These are phyloP conservation scores for Euphydryas editha DNA, from an alignment of 2,888 invertebrate species.

Conservation along the genomic window DNA sequence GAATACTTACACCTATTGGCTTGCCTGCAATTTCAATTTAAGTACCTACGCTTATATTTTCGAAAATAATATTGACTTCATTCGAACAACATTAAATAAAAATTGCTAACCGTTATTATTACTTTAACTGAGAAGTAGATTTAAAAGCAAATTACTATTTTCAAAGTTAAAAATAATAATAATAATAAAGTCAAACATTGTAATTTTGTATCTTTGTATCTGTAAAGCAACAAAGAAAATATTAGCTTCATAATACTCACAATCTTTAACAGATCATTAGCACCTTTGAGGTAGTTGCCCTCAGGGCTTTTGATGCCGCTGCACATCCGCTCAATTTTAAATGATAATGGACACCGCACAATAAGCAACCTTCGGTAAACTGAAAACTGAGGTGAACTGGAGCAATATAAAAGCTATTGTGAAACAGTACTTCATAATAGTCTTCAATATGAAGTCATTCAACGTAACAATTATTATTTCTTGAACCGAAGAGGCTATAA, in stretches of 20 bases:
- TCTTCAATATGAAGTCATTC: slow-evolving; percentile 6
- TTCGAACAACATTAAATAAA: too few species aligned
- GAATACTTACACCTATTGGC: slow-evolving; percentile 56
- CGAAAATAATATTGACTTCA: neutral
- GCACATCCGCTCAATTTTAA: slow-evolving; percentile 36
- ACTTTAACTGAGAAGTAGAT: neutral
- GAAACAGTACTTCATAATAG: slow-evolving; percentile 14
- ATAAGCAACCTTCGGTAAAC: slow-evolving; percentile 20
- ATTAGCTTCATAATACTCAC: slow-evolving; percentile 19
- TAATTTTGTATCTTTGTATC: neutral
- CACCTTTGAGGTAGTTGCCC: slow-evolving; percentile 31
- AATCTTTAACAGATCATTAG: slow-evolving; percentile 31
- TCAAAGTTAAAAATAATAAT: neutral
- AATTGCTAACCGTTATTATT: too few species aligned
- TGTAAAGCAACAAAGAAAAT: slow-evolving; percentile 17
- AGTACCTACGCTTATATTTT: slow-evolving; percentile 36
- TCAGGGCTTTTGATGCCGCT: slow-evolving; percentile 29
- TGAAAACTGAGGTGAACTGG: slow-evolving; percentile 9
- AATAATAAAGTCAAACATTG: neutral
- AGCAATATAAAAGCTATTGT: slow-evolving; percentile 14
- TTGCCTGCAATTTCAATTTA: slow-evolving; percentile 64
- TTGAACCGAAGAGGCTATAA: neutral
- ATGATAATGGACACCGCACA: slow-evolving; percentile 33
- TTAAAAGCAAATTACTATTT: neutral
- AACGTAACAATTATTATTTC: neutral